Evolutionary conservation across 2,797 vertebrate species (phyloP), one percentile per base, ranked within the genome.

Genomic region (Sebastes itinus): DNA sequence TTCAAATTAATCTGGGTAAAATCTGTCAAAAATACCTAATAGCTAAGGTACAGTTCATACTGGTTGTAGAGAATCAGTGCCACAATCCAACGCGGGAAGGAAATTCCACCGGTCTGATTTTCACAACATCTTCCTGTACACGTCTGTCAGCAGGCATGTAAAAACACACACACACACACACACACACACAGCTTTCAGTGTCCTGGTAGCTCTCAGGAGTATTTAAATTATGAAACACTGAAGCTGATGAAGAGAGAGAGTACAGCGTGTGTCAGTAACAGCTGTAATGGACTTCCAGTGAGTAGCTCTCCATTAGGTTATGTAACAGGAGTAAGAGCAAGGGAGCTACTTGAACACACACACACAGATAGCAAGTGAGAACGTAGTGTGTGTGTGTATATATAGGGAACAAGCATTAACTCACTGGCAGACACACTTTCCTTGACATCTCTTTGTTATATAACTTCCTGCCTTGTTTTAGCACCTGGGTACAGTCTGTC

Each of bases 271-370:
- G 61, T 76, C 74, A 72, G 65, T 78, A 79, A 58, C 85, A 73
- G 84, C 87, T 84, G 73, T 62, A 90, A 82, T 72, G 68, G 72
- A 81, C 84, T 77, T 76, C 46, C 73, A 81, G 77, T 67, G 66
- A 77, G 79, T 62, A 56, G 75, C 60, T 78, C 49, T 86, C 67
- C 46, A 54, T 78, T 23, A n/a, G 10, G 66, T 93, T 92, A 90
- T 84, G 79, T 90, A 92, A 93, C 71, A 33, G 46, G 35, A 78
- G 66, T 52, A 72, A 85, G 38, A 81, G 77, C 52, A 54, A n/a
- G 16, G 20, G 59, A 65, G 46, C 30, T n/a, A 25, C 72, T 66
- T 16, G 5, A 35, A 38, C 78, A 74, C 68, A 62, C 42, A 35
- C 32, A 46, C 61, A 58, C 4, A 55, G 5, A 42, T 3, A 55